Evolutionary conservation across 2,113 vertebrate genomes (phyloP).

Genomic region (Felis chaus): DNA sequence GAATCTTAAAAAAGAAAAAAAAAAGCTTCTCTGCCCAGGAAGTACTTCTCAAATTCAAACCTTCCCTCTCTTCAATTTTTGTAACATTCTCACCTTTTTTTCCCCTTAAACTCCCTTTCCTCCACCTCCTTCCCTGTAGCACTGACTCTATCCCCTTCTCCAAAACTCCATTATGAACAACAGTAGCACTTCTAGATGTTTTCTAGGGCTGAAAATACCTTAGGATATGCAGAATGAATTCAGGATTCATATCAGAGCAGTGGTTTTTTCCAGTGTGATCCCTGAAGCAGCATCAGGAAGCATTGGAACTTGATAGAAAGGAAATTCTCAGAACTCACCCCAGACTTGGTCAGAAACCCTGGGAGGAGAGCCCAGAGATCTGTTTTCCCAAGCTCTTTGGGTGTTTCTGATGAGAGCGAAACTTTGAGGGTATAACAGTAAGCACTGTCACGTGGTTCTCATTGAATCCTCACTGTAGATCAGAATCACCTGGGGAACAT

Average conservation of each 20-base stretch:
- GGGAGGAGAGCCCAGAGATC: rapidly evolving
- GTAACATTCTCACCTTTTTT: neutral
- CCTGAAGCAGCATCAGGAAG: rapidly evolving
- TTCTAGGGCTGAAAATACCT: neutral
- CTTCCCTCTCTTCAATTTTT: neutral
- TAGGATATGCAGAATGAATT: neutral
- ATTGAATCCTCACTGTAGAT: neutral
- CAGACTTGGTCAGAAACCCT: neutral
- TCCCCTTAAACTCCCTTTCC: neutral
- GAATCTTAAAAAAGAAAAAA: too few relatives aligned
- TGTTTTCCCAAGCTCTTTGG: neutral
- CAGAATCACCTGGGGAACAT: neutral
- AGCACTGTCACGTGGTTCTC: neutral
- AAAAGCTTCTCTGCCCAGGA: neutral
- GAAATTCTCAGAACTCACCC: neutral
- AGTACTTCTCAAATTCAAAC: neutral
- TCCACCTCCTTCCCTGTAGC: neutral
- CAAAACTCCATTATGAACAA: neutral
- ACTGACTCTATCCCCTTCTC: neutral
- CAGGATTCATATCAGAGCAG: rapidly evolving
- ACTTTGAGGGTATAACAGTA: neutral
- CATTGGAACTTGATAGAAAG: neutral
- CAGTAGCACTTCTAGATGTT: neutral
- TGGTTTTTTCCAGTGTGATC: neutral
- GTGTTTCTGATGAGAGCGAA: neutral